Conservation (phyloP, 2,113 vertebrate species). For the Camarhynchus parvulus region DNA sequence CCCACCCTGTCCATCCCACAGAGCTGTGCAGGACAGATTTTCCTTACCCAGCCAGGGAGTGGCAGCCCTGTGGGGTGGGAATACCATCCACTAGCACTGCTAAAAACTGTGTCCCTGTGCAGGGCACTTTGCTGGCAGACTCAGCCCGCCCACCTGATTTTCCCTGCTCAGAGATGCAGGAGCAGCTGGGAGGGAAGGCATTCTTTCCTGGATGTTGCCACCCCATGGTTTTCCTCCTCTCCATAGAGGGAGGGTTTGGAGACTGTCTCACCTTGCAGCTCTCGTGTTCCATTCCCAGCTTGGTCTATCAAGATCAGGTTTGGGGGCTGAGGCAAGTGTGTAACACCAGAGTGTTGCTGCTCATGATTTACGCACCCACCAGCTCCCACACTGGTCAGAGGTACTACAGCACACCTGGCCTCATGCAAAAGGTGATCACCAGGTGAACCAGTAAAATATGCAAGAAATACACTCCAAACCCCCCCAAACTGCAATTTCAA, state of each 20-base stretch:
- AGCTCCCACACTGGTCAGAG: not conserved
- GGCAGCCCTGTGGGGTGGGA: not conserved
- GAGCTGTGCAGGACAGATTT: not conserved
- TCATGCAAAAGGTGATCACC: not conserved
- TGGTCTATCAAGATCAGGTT: not conserved
- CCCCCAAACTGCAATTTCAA: not conserved
- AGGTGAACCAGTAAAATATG: not conserved
- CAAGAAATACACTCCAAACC: not conserved
- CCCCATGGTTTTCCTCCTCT: not conserved
- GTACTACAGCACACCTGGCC: not conserved
- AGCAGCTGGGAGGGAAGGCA: not conserved
- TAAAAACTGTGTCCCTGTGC: not conserved
- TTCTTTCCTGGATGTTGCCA: not conserved
- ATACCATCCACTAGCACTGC: not conserved
- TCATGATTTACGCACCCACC: not conserved
- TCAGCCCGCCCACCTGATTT: not conserved
- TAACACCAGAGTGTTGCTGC: not conserved
- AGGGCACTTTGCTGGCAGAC: not conserved
- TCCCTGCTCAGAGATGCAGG: not conserved
- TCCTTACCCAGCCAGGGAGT: not conserved
- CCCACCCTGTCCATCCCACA: not conserved
- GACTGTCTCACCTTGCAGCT: not conserved
- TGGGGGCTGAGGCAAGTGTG: not conserved
- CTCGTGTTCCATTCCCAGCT: rapidly evolving
- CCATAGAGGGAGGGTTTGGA: not conserved